A percentile compares a stretch with the other conserved stretches of the same genome.
phyloP scores from a whole-genome alignment of 2,888 invertebrate genomes.

The Homarus gammarus region DNA sequence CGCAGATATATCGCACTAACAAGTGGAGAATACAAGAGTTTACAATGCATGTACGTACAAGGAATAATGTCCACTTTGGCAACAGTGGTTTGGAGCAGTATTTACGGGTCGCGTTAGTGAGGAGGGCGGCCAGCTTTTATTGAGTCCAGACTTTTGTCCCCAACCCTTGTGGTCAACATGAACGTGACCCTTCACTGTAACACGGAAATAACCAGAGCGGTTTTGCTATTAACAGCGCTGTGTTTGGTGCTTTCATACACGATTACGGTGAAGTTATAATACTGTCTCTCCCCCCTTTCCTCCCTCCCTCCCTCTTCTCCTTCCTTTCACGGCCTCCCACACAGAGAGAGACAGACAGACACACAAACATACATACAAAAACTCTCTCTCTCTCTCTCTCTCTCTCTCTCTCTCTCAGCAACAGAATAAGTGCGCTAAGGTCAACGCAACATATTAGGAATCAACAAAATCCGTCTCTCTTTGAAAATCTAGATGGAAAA shows the following conservation, averaged over 20 bases:
- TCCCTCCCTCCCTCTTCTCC: neutral
- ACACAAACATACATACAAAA: too few species aligned
- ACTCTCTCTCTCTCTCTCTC: neutral
- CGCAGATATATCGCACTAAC: too few species aligned
- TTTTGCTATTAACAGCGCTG: constrained; percentile 24
- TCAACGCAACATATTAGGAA: too few species aligned
- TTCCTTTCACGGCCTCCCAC: too few species aligned
- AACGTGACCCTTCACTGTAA: constrained; percentile 12
- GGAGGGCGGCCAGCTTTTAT: neutral
- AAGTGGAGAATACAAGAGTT: neutral
- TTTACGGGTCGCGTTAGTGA: constrained; percentile 10
- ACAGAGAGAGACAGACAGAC: too few species aligned
- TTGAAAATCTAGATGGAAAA: too few species aligned
- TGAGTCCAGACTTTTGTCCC: constrained; percentile 37
- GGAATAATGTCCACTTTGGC: neutral
- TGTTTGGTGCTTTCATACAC: neutral
- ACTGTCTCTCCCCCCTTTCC: neutral
- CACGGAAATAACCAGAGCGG: constrained; percentile 32
- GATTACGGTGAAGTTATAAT: neutral
- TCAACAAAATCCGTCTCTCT: too few species aligned
- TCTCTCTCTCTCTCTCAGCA: constrained; percentile 24
- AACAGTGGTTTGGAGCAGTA: neutral
- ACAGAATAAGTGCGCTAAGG: too few species aligned
- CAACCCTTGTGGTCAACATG: neutral
- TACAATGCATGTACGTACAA: too few species aligned